These are phyloP conservation scores for Samia ricini DNA, from an alignment of 1,140 invertebrate species.

Conservation along the genomic window DNA sequence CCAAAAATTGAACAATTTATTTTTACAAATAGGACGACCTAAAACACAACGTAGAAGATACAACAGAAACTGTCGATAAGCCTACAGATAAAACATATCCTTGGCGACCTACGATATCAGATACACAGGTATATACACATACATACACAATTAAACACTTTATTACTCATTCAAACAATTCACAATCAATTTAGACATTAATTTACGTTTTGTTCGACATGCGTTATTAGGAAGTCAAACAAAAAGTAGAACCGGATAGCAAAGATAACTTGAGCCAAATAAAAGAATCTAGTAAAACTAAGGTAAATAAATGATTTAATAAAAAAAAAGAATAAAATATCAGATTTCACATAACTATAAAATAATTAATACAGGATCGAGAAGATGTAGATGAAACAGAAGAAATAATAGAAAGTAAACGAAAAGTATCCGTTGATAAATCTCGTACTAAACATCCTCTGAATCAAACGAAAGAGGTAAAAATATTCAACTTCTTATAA, in stretches of 20 bases:
- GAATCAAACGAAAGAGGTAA: conserved; percentile 6
- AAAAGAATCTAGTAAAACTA: conserved; percentile 36
- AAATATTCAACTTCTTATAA: background rate
- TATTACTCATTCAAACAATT: background rate
- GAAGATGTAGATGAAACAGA: conserved; percentile 30
- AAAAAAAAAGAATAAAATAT: background rate
- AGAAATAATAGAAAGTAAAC: conserved; percentile 5
- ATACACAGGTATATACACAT: conserved; percentile 63
- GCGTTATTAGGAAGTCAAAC: conserved; percentile 34
- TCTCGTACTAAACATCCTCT: background rate
- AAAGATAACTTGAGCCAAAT: conserved; percentile 46
- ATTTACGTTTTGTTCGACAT: conserved; percentile 9
- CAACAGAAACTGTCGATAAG: conserved; percentile 38
- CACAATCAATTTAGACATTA: conserved; percentile 12
- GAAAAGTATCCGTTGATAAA: conserved; percentile 9
- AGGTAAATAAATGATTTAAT: conserved; percentile 34
- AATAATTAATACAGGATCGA: conserved; percentile 33
- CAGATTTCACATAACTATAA: conserved; percentile 4
- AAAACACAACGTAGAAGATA: conserved; percentile 48
- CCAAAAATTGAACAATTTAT: conserved; percentile 12
- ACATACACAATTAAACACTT: conserved; percentile 22
- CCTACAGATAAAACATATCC: conserved; percentile 48
- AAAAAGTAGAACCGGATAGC: conserved; percentile 47
- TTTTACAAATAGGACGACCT: conserved; percentile 62
- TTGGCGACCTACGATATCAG: conserved; percentile 60